A percentile compares a stretch with the other conserved stretches of the same genome.
These are phyloP conservation scores for Prunella strophiata DNA, from an alignment of 2,797 vertebrate genomes.

Conservation along the genomic window DNA sequence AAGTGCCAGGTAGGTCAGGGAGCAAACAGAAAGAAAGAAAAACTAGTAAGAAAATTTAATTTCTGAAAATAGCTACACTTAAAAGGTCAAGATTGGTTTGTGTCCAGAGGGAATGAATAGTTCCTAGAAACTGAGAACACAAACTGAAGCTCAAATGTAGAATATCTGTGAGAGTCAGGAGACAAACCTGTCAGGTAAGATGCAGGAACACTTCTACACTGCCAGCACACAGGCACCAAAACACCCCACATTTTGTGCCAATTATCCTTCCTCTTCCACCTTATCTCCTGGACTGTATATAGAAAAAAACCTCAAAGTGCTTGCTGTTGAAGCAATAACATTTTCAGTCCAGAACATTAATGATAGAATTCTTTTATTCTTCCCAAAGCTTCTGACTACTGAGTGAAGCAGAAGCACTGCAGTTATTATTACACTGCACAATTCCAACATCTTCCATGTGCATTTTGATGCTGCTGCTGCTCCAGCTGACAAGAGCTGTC, in stretches of 20 bases:
- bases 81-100: background rate
- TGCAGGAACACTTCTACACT: background rate
- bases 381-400: background rate
- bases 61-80: background rate
- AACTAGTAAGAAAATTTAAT: background rate
- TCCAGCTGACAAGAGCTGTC: background rate
- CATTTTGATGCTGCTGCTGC: background rate
- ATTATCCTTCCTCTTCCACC: background rate
- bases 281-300: background rate
- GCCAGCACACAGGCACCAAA: background rate
- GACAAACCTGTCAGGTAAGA: background rate
- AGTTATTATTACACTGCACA: background rate
- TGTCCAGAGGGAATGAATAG: background rate
- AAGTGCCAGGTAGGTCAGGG: background rate
- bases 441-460: background rate
- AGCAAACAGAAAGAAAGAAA: background rate
- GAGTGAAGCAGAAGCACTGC: background rate
- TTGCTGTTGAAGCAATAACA: background rate
- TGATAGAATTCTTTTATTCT: background rate
- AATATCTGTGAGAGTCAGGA: background rate
- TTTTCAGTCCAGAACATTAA: background rate
- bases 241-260: background rate
- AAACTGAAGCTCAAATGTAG: background rate
- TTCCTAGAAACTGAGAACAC: background rate
- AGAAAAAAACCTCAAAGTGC: background rate